These are phyloP conservation scores for Apamea monoglypha DNA, from an alignment of 2,888 invertebrate species.

Conservation along the genomic window DNA sequence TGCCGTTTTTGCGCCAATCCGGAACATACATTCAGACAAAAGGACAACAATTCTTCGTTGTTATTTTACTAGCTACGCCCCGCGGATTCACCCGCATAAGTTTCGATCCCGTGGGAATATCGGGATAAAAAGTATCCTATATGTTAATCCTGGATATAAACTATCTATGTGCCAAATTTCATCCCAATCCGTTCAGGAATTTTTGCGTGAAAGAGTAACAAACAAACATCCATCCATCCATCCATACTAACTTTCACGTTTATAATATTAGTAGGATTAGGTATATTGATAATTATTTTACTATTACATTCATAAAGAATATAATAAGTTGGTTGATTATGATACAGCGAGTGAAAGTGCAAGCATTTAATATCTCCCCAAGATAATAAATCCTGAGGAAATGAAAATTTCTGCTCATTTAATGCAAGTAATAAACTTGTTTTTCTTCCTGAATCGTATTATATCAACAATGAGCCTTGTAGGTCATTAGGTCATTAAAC, in stretches of 20 bases:
- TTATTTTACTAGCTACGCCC: too few relatives aligned
- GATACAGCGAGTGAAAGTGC: conserved; percentile 1
- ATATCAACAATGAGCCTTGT: conserved; percentile 17
- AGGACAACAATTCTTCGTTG: background rate
- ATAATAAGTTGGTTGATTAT: conserved; percentile 3
- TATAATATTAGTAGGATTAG: too few relatives aligned
- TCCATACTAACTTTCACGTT: too few relatives aligned
- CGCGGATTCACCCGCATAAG: too few relatives aligned
- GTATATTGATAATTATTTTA: background rate
- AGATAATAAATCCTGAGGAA: background rate
- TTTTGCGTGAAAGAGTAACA: too few relatives aligned
- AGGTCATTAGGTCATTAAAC: conserved; percentile 70
- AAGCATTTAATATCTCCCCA: background rate
- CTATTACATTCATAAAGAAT: background rate
- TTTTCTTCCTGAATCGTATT: conserved; percentile 8
- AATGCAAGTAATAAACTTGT: background rate
- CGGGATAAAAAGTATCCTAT: too few relatives aligned
- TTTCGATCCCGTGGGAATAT: too few relatives aligned
- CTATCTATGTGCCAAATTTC: too few relatives aligned
- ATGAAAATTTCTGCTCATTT: background rate
- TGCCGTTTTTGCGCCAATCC: background rate
- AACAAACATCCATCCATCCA: too few relatives aligned
- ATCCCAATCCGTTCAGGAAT: too few relatives aligned
- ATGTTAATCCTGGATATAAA: too few relatives aligned
- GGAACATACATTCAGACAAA: background rate